Evolutionary conservation across 2,797 vertebrate genomes (phyloP).

Genomic region (Mus spretus): DNA sequence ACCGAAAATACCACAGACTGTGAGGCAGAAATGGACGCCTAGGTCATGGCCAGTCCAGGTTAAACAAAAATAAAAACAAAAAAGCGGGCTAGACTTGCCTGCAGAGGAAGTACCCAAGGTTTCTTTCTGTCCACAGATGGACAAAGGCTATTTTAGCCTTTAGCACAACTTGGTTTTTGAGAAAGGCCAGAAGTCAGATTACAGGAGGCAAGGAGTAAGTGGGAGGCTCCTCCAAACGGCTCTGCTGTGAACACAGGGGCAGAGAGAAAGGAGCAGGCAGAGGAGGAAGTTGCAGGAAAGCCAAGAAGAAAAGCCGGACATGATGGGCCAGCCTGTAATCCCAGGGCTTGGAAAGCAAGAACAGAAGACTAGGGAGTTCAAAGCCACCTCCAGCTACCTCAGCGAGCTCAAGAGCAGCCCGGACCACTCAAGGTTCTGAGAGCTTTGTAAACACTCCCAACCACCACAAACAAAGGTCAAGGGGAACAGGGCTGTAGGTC

Average conservation of each 20-base stretch:
- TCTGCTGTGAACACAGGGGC: conserved; percentile 4
- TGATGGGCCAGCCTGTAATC: background rate
- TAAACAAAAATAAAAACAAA: background rate
- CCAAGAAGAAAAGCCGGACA: background rate
- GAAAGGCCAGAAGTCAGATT: background rate
- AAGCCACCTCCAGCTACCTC: background rate
- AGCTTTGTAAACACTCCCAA: background rate
- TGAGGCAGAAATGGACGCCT: background rate
- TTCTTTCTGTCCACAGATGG: background rate
- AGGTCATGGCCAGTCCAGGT: background rate
- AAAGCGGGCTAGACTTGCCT: background rate
- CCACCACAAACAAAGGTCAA: background rate
- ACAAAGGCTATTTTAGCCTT: background rate
- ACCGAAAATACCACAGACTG: rapidly evolving
- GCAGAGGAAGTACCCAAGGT: background rate
- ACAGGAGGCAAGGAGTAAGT: background rate
- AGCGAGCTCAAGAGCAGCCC: background rate
- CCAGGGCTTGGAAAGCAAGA: background rate
- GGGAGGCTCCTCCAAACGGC: background rate
- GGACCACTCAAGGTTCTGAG: background rate
- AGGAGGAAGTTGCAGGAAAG: background rate
- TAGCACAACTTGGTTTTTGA: background rate
- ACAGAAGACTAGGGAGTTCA: background rate
- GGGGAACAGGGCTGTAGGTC: background rate
- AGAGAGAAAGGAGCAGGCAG: conserved; percentile 4